Base-by-base conservation (phyloP, 2,888 invertebrate genomes). In the Chrysolina americana region DNA sequence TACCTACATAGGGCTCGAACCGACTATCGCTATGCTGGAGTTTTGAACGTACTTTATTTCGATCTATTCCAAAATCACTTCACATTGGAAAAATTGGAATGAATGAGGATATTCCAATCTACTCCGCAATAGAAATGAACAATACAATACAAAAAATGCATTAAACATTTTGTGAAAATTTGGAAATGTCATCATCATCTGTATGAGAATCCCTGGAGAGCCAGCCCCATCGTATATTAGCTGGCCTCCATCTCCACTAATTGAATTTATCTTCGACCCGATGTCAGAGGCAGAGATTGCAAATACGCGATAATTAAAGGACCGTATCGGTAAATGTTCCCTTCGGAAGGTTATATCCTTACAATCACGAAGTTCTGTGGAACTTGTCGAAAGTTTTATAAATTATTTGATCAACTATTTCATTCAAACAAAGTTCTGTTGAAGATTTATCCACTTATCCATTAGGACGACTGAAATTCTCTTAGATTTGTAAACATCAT, bases 271-370 rank as follows among this genome's bases (percentile, higher is more conserved):
- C n/a, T 59, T n/a, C 59, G 1, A 28, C 23, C 28, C 36, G 1
- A 36, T 59, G 59, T 36, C 59, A 59, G 28, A 23, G 36, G 28
- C 59, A 59, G 59, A 59, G n/a, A 59, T 59, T n/a, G 23, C 28
- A 28, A 53, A 53, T 53, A 53, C 19, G 53, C 53, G 21, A n/a
- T 59, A 28, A 28, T 59, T n/a, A 28, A 59, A 28, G n/a, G 8
- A 15, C n/a, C 4, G 23, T 28, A 59, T 23, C n/a, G 53, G 11
- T 53, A 15, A 15, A 44, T 15, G 11, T 15, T 28, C 36, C 10
- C 28, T 28, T 59, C n/a, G n/a, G 2, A 28, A 9, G 28, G 59
- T 13, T 17, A 53, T 21, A 19, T 21, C 19, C 21, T 53, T 21
- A 21, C 53, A 11, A 53, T 19, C 53, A n/a, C 17, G 48, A 15